Conservation (phyloP, 37 sponge, comb jelly and placozoan genomes). For the Agelas oroides region DNA sequence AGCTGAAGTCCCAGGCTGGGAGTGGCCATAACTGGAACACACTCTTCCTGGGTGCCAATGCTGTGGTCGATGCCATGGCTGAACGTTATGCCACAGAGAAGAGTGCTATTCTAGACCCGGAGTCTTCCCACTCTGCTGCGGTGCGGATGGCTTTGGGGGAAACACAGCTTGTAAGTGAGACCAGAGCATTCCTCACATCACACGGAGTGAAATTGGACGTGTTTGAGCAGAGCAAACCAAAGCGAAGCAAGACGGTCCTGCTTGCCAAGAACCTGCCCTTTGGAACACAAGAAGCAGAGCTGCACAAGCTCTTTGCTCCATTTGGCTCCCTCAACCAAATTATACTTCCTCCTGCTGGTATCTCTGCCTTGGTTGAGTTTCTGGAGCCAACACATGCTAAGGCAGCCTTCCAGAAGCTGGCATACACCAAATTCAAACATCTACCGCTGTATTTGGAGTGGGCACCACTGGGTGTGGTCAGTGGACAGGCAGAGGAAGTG, state of each 20-base stretch:
- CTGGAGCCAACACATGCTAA: slow-evolving; percentile 73
- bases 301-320: slow-evolving; percentile 76
- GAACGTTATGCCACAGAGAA: slow-evolving; percentile 69
- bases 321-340: slow-evolving; percentile 80
- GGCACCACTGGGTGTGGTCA: slow-evolving; percentile 85
- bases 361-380: slow-evolving; percentile 93
- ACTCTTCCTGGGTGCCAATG: slow-evolving; percentile 91
- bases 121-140: slow-evolving; percentile 68
- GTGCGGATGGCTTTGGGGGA: slow-evolving; percentile 96
- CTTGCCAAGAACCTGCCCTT: slow-evolving; percentile 93
- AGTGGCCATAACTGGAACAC: slow-evolving; percentile 92
- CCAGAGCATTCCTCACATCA: slow-evolving; percentile 80
- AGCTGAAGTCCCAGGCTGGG: slow-evolving; percentile 68
- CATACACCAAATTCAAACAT: slow-evolving; percentile 92
- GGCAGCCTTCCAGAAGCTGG: slow-evolving; percentile 83
- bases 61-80: slow-evolving; percentile 91
- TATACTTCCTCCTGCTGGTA: slow-evolving; percentile 90
- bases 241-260: slow-evolving; percentile 89
- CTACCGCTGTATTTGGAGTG: slow-evolving; percentile 96
- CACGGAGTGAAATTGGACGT: slow-evolving; percentile 88
- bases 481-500: neutral
- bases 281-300: slow-evolving; percentile 69
- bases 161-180: slow-evolving; percentile 90
- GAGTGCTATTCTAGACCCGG: slow-evolving; percentile 77
- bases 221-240: slow-evolving; percentile 60